These are phyloP conservation scores for Apamea monoglypha DNA, from an alignment of 2,888 invertebrate genomes.

Conservation along the genomic window DNA sequence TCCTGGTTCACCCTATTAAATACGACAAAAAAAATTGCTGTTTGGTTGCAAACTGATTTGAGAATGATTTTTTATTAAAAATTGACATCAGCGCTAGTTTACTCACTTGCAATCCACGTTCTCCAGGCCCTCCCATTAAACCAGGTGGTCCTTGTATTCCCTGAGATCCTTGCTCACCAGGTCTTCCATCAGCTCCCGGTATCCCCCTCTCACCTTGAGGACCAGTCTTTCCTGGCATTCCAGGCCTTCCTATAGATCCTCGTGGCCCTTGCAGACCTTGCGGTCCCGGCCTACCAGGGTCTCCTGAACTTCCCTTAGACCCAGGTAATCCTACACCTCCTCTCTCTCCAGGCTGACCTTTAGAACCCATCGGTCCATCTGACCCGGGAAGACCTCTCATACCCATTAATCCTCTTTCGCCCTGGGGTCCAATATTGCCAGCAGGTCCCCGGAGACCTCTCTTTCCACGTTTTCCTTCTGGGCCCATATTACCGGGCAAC, in stretches of 20 bases:
- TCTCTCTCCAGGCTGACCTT: conserved; percentile 94
- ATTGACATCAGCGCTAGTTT: neutral
- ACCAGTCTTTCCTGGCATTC: conserved; percentile 93
- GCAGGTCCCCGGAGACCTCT: conserved; percentile 94
- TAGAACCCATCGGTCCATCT: conserved; percentile 94
- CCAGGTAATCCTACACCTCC: conserved; percentile 90
- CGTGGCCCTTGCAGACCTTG: conserved; percentile 92
- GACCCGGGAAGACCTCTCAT: conserved; percentile 93
- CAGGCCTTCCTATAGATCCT: conserved; percentile 92
- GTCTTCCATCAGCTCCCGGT: conserved; percentile 95
- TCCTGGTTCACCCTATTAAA: conserved; percentile 92
- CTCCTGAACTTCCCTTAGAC: conserved; percentile 91
- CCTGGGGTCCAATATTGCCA: conserved; percentile 93
- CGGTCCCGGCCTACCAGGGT: conserved; percentile 92
- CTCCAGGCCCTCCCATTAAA: conserved; percentile 94
- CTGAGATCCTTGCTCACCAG: conserved; percentile 95
- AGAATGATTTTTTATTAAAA: neutral
- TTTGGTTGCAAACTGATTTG: neutral
- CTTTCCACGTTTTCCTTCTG: conserved; percentile 95
- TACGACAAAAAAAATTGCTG: neutral
- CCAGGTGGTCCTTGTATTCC: conserved; percentile 95
- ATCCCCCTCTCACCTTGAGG: conserved; percentile 93
- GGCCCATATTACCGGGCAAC: conserved; percentile 93
- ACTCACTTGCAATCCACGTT: conserved; percentile 93
- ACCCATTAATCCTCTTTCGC: conserved; percentile 93